Evolutionary conservation across 1,140 invertebrate genomes (phyloP), one percentile per base, ranked within the genome.

Genomic region (Habropoda laboriosa): DNA sequence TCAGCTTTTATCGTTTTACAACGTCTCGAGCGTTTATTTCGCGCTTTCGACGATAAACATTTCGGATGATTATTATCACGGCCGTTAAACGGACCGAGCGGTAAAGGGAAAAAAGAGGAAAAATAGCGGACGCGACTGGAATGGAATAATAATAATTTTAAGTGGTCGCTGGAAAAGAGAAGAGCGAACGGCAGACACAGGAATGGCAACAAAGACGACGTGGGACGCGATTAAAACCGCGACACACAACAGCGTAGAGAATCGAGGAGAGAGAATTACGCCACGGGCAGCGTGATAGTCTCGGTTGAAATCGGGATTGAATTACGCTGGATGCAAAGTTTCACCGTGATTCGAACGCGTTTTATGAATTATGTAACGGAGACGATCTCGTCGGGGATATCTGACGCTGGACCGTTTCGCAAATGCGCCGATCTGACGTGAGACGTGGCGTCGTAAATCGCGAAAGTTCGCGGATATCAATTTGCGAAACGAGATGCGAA

Each of bases 1-100:
- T n/a, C n/a, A n/a, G n/a, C 57, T 21, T 86, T 86, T 86, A 86
- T 86, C 81, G 81, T 71, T 86, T 86, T 80, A 86, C 83, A 61
- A 49, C 83, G 51, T 30, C n/a, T n/a, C n/a, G 27, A 18, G 57
- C 71, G 67, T 57, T 82, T 85, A 86, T 77, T 85, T 76, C 74
- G 58, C 75, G 72, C 67, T 70, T 70, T 30, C 57, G 53, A n/a
- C 77, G 35, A 66, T 86, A 86, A 86, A 86, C 68, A 86, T 79
- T n/a, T 70, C 49, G 55, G 58, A 86, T 83, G 81, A 64, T 86
- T 83, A 86, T 86, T 86, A 73, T 86, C 80, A 40, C 27, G 53
- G 45, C 58, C 47, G 57, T 86, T 86, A 85, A 67, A 82, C 68
- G 51, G 24, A 24, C 27, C 51, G 57, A n/a, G n/a, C n/a, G n/a